Evolutionary conservation across 2,797 vertebrate genomes (phyloP).

Genomic region (Spinus pinus): DNA sequence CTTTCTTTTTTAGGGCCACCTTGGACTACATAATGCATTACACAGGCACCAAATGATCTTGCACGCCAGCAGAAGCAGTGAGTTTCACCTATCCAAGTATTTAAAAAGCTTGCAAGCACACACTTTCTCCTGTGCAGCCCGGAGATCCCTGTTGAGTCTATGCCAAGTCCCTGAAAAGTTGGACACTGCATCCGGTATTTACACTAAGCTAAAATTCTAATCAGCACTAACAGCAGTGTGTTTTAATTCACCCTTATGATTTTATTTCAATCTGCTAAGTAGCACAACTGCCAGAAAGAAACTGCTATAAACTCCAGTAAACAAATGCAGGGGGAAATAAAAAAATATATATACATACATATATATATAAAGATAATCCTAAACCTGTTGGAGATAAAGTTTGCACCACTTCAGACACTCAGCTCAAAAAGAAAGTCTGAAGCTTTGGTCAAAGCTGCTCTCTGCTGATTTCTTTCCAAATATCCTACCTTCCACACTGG

Average conservation of each 20-base stretch:
- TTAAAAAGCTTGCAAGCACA: slow-evolving; percentile 73
- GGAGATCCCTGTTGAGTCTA: slow-evolving; percentile 75
- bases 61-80: slow-evolving; percentile 50
- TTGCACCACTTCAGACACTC: slow-evolving; percentile 63
- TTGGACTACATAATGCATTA: slow-evolving; percentile 39
- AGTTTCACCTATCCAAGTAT: slow-evolving; percentile 75
- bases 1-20: not conserved
- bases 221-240: slow-evolving; percentile 82
- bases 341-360: not conserved
- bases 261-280: slow-evolving; percentile 84
- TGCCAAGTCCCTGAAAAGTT: slow-evolving; percentile 82
- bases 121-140: slow-evolving; percentile 75
- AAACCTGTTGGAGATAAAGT: slow-evolving; percentile 77
- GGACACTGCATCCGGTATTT: slow-evolving; percentile 82
- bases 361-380: not conserved
- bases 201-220: slow-evolving; percentile 84
- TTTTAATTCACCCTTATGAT: slow-evolving; percentile 84
- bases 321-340: slow-evolving; percentile 67
- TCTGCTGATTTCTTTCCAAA: slow-evolving; percentile 48
- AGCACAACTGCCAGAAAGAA: slow-evolving; percentile 82
- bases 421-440: slow-evolving; percentile 38
- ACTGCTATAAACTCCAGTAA: slow-evolving; percentile 82
- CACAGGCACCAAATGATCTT: slow-evolving; percentile 50
- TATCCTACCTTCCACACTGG: not conserved
- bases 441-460: slow-evolving; percentile 15